phyloP scores from a whole-genome alignment of 2,888 invertebrate species.

The Synanthedon tipuliformis region DNA sequence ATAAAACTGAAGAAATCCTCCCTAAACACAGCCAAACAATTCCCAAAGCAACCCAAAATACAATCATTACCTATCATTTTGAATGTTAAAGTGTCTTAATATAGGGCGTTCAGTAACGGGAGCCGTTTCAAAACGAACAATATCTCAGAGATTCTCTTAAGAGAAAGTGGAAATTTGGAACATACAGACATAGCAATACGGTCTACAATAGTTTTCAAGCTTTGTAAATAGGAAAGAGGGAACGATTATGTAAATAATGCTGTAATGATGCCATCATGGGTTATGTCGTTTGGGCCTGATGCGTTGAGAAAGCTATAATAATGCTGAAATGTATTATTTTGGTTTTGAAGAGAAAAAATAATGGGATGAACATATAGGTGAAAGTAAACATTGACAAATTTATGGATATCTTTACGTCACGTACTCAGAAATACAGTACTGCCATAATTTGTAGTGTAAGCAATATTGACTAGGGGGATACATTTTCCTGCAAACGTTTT shows the following conservation, averaged over 20 bases:
- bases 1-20: background rate
- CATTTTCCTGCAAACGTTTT: no score
- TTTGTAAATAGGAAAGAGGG: conserved; percentile 16
- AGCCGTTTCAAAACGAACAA: conserved; percentile 14
- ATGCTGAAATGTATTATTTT: conserved; percentile 32
- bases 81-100: conserved; percentile 34
- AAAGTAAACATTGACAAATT: background rate
- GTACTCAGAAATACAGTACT: no score
- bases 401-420: no score
- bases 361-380: background rate
- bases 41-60: conserved; percentile 5
- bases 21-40: background rate
- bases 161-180: conserved; percentile 11
- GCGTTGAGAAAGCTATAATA: conserved; percentile 36
- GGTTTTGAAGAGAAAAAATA: background rate
- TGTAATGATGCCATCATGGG: conserved; percentile 49
- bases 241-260: conserved; percentile 52
- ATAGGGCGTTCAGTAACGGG: conserved; percentile 24
- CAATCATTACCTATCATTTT: conserved; percentile 30
- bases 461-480: no score
- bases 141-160: conserved; percentile 12
- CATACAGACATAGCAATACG: conserved; percentile 9
- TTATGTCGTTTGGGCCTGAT: conserved; percentile 40
- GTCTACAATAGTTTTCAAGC: conserved; percentile 7
- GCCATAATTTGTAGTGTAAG: no score